Conservation (phyloP, 2,888 invertebrate species). For the Ectobius pallidus region DNA sequence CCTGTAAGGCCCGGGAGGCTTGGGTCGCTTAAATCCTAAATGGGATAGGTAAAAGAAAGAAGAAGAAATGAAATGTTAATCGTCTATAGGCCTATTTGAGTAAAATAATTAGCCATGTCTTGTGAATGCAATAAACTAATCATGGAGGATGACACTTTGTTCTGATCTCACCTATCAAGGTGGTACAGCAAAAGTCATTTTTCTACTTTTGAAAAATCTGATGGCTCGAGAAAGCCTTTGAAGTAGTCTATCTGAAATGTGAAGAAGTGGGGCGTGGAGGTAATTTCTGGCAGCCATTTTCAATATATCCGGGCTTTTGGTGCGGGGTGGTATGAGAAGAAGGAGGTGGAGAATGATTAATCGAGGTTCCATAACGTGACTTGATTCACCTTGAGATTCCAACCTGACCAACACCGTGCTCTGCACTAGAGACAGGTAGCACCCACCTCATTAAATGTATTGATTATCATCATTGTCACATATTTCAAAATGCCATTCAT, state of each 20-base stretch:
- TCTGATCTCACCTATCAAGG: too few relatives aligned
- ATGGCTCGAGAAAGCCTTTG: not conserved
- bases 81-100: too few relatives aligned
- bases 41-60: too few relatives aligned
- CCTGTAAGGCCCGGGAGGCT: too few relatives aligned
- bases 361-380: constrained; percentile 35
- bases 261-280: constrained; percentile 29
- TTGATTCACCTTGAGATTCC: constrained; percentile 39
- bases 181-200: too few relatives aligned
- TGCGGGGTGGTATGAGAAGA: constrained; percentile 17
- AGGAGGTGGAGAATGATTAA: constrained; percentile 36
- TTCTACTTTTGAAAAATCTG: too few relatives aligned
- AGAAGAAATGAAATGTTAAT: too few relatives aligned
- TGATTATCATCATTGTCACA: not conserved
- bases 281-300: constrained; percentile 30
- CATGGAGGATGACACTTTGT: not conserved
- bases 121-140: too few relatives aligned
- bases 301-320: constrained; percentile 17
- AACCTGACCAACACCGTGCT: constrained; percentile 12
- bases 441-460: constrained; percentile 27
- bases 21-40: too few relatives aligned
- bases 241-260: not conserved
- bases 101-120: too few relatives aligned
- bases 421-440: constrained; percentile 16
- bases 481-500: too few relatives aligned